phyloP scores from a whole-genome alignment of 2,113 vertebrate genomes.

The Perca fluviatilis region DNA sequence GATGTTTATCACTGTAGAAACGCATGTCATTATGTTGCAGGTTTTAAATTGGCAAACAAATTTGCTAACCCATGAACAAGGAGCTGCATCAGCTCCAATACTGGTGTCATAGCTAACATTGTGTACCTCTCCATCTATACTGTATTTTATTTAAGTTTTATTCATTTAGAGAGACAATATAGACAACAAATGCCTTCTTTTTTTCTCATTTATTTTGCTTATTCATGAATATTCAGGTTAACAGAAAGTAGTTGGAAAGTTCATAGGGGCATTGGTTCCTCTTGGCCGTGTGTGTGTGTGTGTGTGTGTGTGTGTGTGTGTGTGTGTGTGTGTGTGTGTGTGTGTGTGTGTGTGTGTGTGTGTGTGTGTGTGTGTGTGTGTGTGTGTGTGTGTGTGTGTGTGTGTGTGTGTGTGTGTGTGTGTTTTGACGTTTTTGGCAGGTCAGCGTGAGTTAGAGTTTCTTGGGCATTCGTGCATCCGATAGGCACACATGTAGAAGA shows the following conservation, averaged over 20 bases:
- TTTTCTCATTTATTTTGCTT: conserved; percentile 70
- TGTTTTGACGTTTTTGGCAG: conserved; percentile 12
- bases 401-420: too few relatives aligned
- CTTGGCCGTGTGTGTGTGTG: conserved; percentile 52
- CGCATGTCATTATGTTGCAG: too few relatives aligned
- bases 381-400: too few relatives aligned
- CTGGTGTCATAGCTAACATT: background rate
- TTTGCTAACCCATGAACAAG: too few relatives aligned
- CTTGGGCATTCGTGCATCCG: conserved; percentile 85
- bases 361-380: too few relatives aligned
- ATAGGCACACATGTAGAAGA: conserved; percentile 89
- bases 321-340: too few relatives aligned
- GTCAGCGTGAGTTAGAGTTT: conserved; percentile 83
- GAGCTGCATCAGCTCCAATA: too few relatives aligned
- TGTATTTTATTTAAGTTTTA: background rate
- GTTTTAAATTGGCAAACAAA: background rate
- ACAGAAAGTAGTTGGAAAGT: conserved; percentile 72
- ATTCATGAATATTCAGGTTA: conserved; percentile 33
- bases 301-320: too few relatives aligned
- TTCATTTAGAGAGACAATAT: background rate
- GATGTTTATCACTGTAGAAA: background rate
- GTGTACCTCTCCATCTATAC: background rate
- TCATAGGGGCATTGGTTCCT: conserved; percentile 66
- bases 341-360: too few relatives aligned
- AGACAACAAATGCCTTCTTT: conserved; percentile 45